These are phyloP conservation scores for Hydrozoanthus gracilis DNA, from an alignment of 92 coral and sea anemone species.

Conservation along the genomic window DNA sequence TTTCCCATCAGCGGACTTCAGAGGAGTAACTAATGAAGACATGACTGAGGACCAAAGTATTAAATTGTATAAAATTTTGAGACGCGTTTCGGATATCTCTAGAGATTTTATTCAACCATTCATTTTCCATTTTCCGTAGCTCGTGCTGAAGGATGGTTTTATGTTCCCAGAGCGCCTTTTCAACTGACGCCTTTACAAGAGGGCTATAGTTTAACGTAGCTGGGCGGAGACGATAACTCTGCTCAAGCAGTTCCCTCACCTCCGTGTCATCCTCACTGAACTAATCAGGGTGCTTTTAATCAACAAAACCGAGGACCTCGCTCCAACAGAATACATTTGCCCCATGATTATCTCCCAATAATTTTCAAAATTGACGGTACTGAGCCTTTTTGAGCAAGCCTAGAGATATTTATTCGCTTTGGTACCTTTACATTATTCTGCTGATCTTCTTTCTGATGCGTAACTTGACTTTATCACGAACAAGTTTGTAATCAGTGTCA, in stretches of 20 bases:
- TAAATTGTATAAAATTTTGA: neutral
- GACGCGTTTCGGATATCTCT: constrained; percentile 25
- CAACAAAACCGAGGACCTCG: constrained; percentile 23
- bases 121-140: constrained; percentile 14
- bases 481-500: constrained; percentile 34
- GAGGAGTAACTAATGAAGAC: constrained; percentile 8
- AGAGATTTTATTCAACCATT: neutral
- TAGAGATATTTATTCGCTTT: neutral
- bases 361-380: neutral
- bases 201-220: neutral
- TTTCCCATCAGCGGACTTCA: constrained; percentile 10
- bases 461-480: constrained; percentile 15
- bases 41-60: constrained; percentile 1
- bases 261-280: neutral
- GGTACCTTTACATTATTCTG: constrained; percentile 4
- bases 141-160: constrained; percentile 6
- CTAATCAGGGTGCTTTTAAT: neutral
- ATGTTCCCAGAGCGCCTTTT: neutral
- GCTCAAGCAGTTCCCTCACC: neutral
- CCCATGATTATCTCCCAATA: neutral
- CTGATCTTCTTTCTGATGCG: constrained; percentile 26
- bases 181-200: constrained; percentile 13
- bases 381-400: constrained; percentile 19
- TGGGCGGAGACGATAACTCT: neutral
- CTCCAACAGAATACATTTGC: constrained; percentile 2